Percentiles rank a stretch among this genome's conserved stretches.
Evolutionary conservation across 2,888 invertebrate genomes (phyloP).

Genomic region (Aromia moschata): DNA sequence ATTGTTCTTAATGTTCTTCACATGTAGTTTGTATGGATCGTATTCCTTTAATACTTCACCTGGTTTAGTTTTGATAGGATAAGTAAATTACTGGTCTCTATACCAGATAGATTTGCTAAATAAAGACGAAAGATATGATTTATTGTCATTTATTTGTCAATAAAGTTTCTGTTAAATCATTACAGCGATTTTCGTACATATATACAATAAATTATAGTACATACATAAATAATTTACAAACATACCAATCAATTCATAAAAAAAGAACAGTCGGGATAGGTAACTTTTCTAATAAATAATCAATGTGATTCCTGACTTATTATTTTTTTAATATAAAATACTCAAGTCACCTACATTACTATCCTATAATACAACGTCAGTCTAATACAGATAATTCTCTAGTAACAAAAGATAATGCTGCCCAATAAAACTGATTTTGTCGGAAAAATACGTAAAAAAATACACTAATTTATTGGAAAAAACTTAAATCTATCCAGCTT

Average conservation of each 20-base stretch:
- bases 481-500: not conserved
- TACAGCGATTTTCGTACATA: slow-evolving; percentile 24
- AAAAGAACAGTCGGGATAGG: slow-evolving; percentile 27
- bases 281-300: slow-evolving; percentile 36
- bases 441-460: slow-evolving; percentile 15
- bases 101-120: too few relatives aligned
- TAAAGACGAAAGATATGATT: not conserved
- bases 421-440: slow-evolving; percentile 27
- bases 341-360: slow-evolving; percentile 24
- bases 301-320: slow-evolving; percentile 43
- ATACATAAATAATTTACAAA: slow-evolving; percentile 28
- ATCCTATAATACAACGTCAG: slow-evolving; percentile 33
- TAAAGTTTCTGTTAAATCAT: slow-evolving; percentile 25
- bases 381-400: slow-evolving; percentile 30
- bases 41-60: too few relatives aligned
- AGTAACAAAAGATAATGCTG: slow-evolving; percentile 33
- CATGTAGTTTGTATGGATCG: too few relatives aligned
- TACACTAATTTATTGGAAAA: slow-evolving; percentile 2
- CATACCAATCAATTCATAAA: slow-evolving; percentile 20
- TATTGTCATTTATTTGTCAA: slow-evolving; percentile 29
- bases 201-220: slow-evolving; percentile 34
- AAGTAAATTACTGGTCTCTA: too few relatives aligned
- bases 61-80: too few relatives aligned
- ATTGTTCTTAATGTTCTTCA: too few relatives aligned
- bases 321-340: slow-evolving; percentile 47